Evolutionary conservation across 2,797 vertebrate genomes (phyloP).

Genomic region (Manis pentadactyla): DNA sequence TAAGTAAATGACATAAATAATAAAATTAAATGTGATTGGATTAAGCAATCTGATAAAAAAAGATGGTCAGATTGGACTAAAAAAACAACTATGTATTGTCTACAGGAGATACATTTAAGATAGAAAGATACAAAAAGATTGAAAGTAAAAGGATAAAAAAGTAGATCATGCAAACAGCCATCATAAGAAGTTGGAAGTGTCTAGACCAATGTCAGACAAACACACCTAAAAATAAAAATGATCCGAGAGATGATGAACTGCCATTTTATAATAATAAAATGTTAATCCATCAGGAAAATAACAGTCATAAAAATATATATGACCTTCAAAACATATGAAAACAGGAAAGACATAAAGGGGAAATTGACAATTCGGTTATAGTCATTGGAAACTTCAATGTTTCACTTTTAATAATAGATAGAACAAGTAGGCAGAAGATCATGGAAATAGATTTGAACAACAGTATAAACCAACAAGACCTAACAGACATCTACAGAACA

Average conservation of each 20-base stretch:
- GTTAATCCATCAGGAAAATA: neutral
- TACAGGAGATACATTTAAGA: neutral
- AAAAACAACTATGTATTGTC: neutral
- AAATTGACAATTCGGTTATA: neutral
- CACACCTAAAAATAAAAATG: neutral
- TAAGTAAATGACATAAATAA: neutral
- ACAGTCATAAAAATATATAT: neutral
- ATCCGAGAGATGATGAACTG: neutral
- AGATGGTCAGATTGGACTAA: neutral
- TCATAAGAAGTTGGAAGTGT: neutral
- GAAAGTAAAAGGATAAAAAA: neutral
- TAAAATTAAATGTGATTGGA: neutral
- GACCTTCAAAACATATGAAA: neutral
- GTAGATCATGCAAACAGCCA: neutral
- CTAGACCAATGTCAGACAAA: neutral
- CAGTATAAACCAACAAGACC: neutral
- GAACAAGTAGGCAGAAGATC: neutral
- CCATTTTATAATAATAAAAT: neutral
- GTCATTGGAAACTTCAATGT: neutral
- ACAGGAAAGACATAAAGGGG: neutral
- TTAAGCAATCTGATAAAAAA: neutral
- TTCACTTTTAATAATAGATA: neutral
- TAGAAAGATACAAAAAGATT: neutral
- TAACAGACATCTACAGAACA: neutral
- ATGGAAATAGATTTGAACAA: neutral